phyloP scores from a whole-genome alignment of 2,888 invertebrate genomes.

The Leucania comma region DNA sequence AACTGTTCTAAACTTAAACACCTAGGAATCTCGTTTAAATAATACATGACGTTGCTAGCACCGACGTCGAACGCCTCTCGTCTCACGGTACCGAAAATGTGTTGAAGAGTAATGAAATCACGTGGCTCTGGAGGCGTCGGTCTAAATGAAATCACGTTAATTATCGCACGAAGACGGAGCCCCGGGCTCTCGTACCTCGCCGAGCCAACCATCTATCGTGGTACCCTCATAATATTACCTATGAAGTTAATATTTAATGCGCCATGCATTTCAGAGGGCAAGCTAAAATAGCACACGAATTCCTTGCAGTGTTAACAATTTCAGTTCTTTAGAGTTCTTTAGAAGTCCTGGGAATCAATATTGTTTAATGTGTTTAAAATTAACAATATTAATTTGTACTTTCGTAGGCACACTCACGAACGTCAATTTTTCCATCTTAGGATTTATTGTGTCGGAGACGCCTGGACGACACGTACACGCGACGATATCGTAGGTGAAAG shows the following conservation, averaged over 20 bases:
- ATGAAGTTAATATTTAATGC: constrained; percentile 43
- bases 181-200: constrained; percentile 53
- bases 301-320: neutral
- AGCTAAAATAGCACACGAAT: neutral
- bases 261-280: constrained; percentile 37
- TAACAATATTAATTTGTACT: no score
- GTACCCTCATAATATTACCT: constrained; percentile 46
- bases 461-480: no score
- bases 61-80: constrained; percentile 17
- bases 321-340: no score
- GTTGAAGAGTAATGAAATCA: constrained; percentile 85
- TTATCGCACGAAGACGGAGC: constrained; percentile 76
- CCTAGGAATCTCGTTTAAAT: constrained; percentile 35
- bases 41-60: constrained; percentile 17
- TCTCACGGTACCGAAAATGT: constrained; percentile 73
- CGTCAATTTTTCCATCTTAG: no score
- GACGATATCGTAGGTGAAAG: no score
- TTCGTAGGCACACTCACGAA: no score
- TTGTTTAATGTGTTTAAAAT: no score
- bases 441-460: no score
- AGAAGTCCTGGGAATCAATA: no score
- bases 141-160: constrained; percentile 85
- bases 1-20: constrained; percentile 19
- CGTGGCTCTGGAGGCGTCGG: constrained; percentile 80
- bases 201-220: constrained; percentile 41